A percentile compares a stretch with the other conserved stretches of the same genome.
Conservation (phyloP, 2,888 invertebrate species). For the Orchesellides sinensis region DNA sequence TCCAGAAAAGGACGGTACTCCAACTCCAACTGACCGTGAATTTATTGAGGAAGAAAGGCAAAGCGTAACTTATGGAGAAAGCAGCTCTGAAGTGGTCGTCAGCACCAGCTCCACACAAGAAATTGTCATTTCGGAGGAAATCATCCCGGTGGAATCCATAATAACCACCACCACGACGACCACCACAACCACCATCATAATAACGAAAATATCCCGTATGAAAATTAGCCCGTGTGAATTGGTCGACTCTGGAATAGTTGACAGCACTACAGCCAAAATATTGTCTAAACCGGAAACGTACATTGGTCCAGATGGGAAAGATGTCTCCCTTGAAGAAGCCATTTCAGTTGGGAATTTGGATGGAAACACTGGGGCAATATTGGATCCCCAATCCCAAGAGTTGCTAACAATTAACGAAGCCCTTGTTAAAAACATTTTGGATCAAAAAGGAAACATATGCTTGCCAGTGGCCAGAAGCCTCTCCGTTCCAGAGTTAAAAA, state of each 20-base stretch:
- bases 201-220: conserved; percentile 73
- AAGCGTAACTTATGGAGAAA: neutral
- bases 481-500: conserved; percentile 88
- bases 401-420: conserved; percentile 90
- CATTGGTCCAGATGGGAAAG: conserved; percentile 80
- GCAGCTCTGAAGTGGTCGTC: neutral
- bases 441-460: conserved; percentile 86
- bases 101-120: neutral
- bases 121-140: conserved; percentile 70
- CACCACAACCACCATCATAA: conserved; percentile 72
- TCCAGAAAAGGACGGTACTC: neutral
- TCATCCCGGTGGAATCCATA: conserved; percentile 75
- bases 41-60: neutral
- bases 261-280: conserved; percentile 85
- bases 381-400: conserved; percentile 90
- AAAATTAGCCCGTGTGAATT: conserved; percentile 83
- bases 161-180: conserved; percentile 73
- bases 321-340: conserved; percentile 86
- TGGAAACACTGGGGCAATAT: conserved; percentile 86
- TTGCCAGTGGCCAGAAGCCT: conserved; percentile 89
- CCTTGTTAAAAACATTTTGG: conserved; percentile 87
- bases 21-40: neutral
- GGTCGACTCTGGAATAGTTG: conserved; percentile 86
- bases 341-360: conserved; percentile 84
- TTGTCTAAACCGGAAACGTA: conserved; percentile 82